Evolutionary conservation across 1,140 invertebrate species (phyloP).

Genomic region (Bombus ignitus): DNA sequence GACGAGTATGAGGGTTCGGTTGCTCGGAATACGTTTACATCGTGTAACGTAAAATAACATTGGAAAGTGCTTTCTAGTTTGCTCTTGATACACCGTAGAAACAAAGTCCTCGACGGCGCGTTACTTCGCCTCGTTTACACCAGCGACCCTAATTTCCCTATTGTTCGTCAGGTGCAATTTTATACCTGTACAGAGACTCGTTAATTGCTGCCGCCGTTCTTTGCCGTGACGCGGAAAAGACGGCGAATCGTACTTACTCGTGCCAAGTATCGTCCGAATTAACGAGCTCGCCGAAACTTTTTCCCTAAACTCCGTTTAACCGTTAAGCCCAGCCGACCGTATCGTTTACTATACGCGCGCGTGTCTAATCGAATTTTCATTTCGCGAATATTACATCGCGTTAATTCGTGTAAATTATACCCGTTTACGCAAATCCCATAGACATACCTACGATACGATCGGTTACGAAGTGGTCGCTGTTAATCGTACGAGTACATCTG

Average conservation of each 20-base stretch:
- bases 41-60: constrained; percentile 1
- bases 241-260: constrained; percentile 1
- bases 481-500: no score
- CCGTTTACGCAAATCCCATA: no score
- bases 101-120: constrained; percentile 31
- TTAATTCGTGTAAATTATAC: neutral
- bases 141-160: constrained; percentile 64
- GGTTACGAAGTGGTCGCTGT: no score
- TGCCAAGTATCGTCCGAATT: constrained; percentile 26
- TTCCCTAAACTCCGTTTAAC: neutral
- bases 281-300: constrained; percentile 40
- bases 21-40: neutral
- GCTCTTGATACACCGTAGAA: constrained; percentile 42
- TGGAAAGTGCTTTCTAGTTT: constrained; percentile 57
- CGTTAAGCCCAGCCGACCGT: neutral
- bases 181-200: constrained; percentile 13
- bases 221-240: constrained; percentile 8
- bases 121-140: constrained; percentile 58
- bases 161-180: constrained; percentile 57
- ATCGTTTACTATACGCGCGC: neutral
- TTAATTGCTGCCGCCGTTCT: constrained; percentile 49
- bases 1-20: neutral
- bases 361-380: neutral
- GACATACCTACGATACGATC: no score
- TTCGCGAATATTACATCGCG: neutral